phyloP scores from a whole-genome alignment of 1,140 invertebrate genomes.

The Saccostrea echinata region DNA sequence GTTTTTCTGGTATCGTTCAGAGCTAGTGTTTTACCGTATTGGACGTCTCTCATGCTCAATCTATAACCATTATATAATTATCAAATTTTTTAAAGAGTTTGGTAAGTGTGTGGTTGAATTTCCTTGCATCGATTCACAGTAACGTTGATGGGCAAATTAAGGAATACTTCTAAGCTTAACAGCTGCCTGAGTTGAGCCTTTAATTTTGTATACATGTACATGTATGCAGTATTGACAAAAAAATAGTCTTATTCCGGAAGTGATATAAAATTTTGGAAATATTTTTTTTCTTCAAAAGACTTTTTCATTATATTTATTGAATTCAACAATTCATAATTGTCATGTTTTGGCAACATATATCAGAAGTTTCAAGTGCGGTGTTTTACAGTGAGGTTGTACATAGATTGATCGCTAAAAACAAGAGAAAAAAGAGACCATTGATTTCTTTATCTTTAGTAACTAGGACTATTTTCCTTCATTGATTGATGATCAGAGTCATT shows the following conservation, averaged over 20 bases:
- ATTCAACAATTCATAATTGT: no score
- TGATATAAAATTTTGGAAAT: no score
- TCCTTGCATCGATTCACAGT: not conserved
- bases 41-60: not conserved
- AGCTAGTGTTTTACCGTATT: not conserved
- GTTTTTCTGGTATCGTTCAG: not conserved
- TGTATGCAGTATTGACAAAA: no score
- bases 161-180: no score
- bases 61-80: constrained; percentile 27
- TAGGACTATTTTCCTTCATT: not conserved
- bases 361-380: no score
- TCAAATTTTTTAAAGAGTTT: not conserved
- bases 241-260: no score
- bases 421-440: not conserved
- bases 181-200: no score
- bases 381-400: not conserved
- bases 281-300: no score
- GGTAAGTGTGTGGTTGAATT: not conserved
- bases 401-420: not conserved
- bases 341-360: no score
- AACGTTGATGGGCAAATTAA: not conserved
- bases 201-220: no score
- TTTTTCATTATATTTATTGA: no score
- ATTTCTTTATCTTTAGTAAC: constrained; percentile 2
- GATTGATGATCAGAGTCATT: constrained; percentile 34